Percentiles rank a stretch among this genome's conserved stretches.
phyloP scores from a whole-genome alignment of 1,140 invertebrate genomes.

The Megalopta genalis region DNA sequence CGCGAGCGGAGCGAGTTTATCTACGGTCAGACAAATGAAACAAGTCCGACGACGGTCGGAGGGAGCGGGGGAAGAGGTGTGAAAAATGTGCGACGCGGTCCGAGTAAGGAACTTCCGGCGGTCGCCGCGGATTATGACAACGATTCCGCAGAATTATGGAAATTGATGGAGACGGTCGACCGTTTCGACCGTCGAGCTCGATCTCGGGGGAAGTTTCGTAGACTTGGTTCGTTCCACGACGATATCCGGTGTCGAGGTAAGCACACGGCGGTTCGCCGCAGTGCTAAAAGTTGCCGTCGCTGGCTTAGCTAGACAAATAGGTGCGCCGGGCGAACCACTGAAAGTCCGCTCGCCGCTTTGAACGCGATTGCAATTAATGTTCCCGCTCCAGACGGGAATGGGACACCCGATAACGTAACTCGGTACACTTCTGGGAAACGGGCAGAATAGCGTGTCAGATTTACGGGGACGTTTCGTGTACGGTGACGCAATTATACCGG shows the following conservation, averaged over 20 bases:
- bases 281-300: neutral
- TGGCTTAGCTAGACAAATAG: neutral
- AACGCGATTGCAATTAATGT: constrained; percentile 6
- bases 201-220: neutral
- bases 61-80: no score
- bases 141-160: no score
- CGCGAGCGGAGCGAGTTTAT: no score
- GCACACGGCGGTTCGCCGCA: neutral
- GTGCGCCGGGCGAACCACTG: neutral
- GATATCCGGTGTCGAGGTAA: neutral
- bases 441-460: neutral
- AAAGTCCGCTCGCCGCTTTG: neutral
- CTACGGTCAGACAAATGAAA: no score
- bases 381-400: neutral
- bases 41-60: no score
- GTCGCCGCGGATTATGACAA: no score
- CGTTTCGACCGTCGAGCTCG: neutral
- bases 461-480: constrained; percentile 1
- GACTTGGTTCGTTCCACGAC: neutral
- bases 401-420: constrained; percentile 1
- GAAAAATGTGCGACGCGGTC: no score
- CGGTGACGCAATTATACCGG: neutral
- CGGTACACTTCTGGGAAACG: neutral
- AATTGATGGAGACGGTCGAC: neutral
- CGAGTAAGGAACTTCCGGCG: no score